phyloP scores from a whole-genome alignment of 2,797 vertebrate species.

The Brotogeris chrysoptera region DNA sequence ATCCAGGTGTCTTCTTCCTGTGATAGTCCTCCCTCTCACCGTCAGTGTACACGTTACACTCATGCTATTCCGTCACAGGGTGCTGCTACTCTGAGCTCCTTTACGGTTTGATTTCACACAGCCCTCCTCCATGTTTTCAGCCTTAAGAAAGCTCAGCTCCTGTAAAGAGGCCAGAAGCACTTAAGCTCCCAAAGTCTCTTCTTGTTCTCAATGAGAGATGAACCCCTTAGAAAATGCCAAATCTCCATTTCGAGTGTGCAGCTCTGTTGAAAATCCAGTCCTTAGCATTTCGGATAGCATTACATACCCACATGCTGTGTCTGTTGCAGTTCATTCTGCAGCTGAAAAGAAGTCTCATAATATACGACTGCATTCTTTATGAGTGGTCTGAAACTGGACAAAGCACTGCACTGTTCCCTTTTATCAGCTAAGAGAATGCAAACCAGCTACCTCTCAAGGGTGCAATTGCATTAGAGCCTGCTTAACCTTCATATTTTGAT shows the following conservation, averaged over 20 bases:
- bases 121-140: background rate
- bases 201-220: background rate
- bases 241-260: background rate
- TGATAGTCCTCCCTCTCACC: background rate
- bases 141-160: background rate
- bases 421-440: background rate
- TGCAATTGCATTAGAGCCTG: background rate
- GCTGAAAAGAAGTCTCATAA: background rate
- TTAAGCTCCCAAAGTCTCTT: background rate
- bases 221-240: conserved; percentile 24
- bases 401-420: background rate
- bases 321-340: background rate
- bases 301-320: background rate
- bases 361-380: background rate
- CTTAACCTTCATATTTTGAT: background rate
- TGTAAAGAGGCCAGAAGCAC: background rate
- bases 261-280: background rate
- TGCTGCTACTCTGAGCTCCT: fast-evolving
- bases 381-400: background rate
- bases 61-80: background rate
- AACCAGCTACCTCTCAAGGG: background rate
- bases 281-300: background rate
- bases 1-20: background rate
- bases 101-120: conserved; percentile 8
- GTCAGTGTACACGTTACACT: background rate